Base-by-base conservation (phyloP, 2,797 vertebrate species). In the Coluber constrictor region DNA sequence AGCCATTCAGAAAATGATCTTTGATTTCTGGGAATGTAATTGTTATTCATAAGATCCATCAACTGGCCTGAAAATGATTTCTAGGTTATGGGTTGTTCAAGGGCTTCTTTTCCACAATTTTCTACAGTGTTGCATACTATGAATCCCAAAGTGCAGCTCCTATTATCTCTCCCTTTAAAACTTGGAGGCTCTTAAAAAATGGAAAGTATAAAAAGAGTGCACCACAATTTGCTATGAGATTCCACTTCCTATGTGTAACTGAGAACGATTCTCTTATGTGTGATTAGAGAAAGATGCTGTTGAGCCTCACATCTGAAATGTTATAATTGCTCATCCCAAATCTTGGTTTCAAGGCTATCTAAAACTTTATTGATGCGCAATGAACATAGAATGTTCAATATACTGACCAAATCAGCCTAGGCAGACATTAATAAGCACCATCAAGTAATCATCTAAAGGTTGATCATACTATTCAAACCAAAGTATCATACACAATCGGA, bases 151-250 rank as follows among this genome's bases (percentile, higher is more conserved):
- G 90, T 15, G n/a, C 74, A 55, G 91, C 3, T 95, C 95, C 95
- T 95, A 63, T 59, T 95, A 92, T 88, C 32, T 90, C 4, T 93
- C 95, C 94, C 94, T 95, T 94, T 90, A 93, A 93, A 90, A 92
- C 27, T 47, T 83, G 57, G 51, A 86, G 27, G 54, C 51, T 91
- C 57, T 93, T 88, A 89, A 93, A 79, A 47, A 83, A 93, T 66
- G 25, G 57, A 91, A 93, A 60, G 90, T 61, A 29, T 57, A 70
- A 70, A 87, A 90, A 56, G 12, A 56, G 70, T 47, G 9, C 10
- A 89, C 56, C 61, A 86, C 63, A 51, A 86, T 83, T 57, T 29
- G 51, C 91, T 74, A 60, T 74, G 61, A 90, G 92, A 60, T 37
- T 20, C 18, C 54, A 56, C 3, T 89, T 86, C 47, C 89, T 57